Percentiles rank a stretch among this genome's conserved stretches.
Evolutionary conservation across 1,140 invertebrate species (phyloP).

Genomic region (Trinorchestia longiramus): DNA sequence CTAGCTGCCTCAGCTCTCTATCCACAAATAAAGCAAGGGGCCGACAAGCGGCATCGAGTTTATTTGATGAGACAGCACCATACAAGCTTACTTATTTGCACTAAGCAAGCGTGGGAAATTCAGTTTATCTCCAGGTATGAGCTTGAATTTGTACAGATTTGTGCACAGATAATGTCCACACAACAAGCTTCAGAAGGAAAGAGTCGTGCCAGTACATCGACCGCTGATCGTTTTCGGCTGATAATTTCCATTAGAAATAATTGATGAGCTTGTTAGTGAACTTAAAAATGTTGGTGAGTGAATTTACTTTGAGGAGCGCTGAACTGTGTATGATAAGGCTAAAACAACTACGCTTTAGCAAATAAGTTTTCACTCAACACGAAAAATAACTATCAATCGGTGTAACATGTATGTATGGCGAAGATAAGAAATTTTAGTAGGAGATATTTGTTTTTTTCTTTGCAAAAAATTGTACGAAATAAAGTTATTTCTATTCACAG

Average conservation of each 20-base stretch:
- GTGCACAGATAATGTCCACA: background rate
- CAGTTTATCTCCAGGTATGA: background rate
- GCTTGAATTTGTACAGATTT: background rate
- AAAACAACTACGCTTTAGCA: no score
- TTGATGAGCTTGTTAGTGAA: no score
- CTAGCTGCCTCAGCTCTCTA: background rate
- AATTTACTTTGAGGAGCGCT: no score
- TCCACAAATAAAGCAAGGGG: background rate
- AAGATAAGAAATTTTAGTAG: no score
- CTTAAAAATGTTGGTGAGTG: no score
- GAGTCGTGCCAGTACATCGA: background rate
- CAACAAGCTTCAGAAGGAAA: background rate
- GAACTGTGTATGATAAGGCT: no score
- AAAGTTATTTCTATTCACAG: no score
- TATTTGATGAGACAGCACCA: background rate
- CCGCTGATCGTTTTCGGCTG: background rate
- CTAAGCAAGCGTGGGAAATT: background rate
- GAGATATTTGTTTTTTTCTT: no score
- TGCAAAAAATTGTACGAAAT: no score
- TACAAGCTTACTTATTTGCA: background rate
- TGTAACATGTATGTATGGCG: no score
- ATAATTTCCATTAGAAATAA: background rate
- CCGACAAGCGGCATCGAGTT: background rate
- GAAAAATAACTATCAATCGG: no score
- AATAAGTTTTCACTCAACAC: no score